phyloP scores from a whole-genome alignment of 1,140 invertebrate species.

The Drosophila ficusphila region DNA sequence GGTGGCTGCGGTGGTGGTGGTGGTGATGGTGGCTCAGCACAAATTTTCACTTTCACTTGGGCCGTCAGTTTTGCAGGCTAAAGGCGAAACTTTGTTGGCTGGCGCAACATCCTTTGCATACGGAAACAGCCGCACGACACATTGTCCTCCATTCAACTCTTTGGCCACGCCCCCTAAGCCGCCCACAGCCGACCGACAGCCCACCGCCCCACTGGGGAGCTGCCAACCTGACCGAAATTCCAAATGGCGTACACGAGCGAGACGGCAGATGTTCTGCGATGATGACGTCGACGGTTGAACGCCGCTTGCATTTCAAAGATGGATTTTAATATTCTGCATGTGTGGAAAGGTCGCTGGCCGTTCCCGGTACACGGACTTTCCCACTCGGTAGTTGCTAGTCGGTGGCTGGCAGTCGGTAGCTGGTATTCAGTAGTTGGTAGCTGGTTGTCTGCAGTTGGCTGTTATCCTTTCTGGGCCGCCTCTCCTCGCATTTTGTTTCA shows the following conservation, averaged over 20 bases:
- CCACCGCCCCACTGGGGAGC: not conserved
- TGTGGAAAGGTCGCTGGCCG: slow-evolving; percentile 80
- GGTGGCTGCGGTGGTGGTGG: not conserved
- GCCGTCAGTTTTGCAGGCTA: slow-evolving; percentile 70
- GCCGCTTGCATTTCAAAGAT: slow-evolving; percentile 78
- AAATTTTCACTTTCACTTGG: slow-evolving; percentile 81
- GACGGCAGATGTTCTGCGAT: slow-evolving; percentile 49
- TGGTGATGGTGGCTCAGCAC: slow-evolving; percentile 31
- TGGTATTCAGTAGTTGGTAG: slow-evolving; percentile 7
- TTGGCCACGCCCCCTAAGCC: slow-evolving; percentile 31
- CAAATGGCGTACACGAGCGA: slow-evolving; percentile 58
- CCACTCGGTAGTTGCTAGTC: slow-evolving; percentile 19
- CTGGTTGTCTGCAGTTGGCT: slow-evolving; percentile 21
- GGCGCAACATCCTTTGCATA: slow-evolving; percentile 82
- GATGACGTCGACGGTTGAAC: slow-evolving; percentile 69
- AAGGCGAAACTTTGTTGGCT: slow-evolving; percentile 78
- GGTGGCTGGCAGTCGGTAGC: slow-evolving; percentile 12
- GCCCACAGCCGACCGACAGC: not conserved
- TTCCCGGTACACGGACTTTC: slow-evolving; percentile 40
- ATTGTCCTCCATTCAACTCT: slow-evolving; percentile 82
- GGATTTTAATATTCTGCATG: slow-evolving; percentile 83
- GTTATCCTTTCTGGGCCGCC: slow-evolving; percentile 43
- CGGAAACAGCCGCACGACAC: slow-evolving; percentile 78
- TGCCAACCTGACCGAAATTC: slow-evolving; percentile 80
- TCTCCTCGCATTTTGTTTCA: slow-evolving; percentile 14